Conservation (phyloP, 1,140 invertebrate genomes). For the Brachystomella parvula region DNA sequence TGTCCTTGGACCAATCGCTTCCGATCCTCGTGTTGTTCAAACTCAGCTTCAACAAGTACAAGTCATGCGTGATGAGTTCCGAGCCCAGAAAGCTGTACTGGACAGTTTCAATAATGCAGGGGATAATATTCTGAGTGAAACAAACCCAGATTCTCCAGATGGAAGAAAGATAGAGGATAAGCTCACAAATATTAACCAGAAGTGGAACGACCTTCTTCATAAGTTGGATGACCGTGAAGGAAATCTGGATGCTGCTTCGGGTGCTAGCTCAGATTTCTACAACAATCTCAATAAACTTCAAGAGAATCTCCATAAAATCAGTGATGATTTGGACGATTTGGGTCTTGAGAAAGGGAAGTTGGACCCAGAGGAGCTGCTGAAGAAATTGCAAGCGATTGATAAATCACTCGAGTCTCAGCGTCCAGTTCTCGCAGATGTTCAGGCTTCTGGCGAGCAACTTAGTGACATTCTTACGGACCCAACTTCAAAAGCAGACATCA, state of each 20-base stretch:
- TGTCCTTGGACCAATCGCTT: conserved; percentile 86
- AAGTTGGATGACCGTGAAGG: conserved; percentile 73
- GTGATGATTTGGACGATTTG: conserved; percentile 75
- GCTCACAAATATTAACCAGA: conserved; percentile 45
- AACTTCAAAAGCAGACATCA: conserved; percentile 79
- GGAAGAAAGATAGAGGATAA: conserved; percentile 61
- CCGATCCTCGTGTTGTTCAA: conserved; percentile 86
- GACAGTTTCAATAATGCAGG: conserved; percentile 74
- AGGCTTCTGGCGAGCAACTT: conserved; percentile 73
- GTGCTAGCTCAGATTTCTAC: conserved; percentile 83
- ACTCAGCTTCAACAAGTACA: conserved; percentile 90
- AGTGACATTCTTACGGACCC: conserved; percentile 84
- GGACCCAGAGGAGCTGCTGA: conserved; percentile 76
- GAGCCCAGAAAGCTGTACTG: conserved; percentile 78
- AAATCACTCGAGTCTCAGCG: conserved; percentile 78
- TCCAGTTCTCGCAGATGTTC: conserved; percentile 74
- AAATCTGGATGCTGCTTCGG: conserved; percentile 74
- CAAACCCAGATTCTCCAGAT: conserved; percentile 63
- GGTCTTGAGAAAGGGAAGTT: conserved; percentile 55
- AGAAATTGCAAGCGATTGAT: conserved; percentile 72
- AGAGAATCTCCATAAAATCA: conserved; percentile 72
- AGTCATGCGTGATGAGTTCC: conserved; percentile 86
- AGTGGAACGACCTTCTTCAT: conserved; percentile 69
- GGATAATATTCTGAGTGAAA: conserved; percentile 61
- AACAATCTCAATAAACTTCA: conserved; percentile 68